Conservation (phyloP, 2,888 invertebrate genomes). For the Scrobipalpa atriplicella region DNA sequence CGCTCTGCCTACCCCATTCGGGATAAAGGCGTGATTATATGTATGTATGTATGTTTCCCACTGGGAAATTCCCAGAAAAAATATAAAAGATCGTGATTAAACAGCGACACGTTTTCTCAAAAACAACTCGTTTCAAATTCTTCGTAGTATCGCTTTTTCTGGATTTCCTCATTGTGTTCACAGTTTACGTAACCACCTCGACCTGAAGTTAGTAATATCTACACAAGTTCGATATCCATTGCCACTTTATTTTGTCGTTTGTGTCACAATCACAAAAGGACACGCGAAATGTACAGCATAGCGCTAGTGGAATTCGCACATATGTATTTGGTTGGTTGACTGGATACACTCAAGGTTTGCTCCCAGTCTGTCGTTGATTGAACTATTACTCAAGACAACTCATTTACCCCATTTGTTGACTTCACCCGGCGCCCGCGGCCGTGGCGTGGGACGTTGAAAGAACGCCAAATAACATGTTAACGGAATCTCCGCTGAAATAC, state of each 20-base stretch:
- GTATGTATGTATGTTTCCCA: not conserved
- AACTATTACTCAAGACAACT: constrained; percentile 16
- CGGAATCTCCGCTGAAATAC: not conserved
- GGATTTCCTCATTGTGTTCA: not conserved
- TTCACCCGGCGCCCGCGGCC: constrained; percentile 8
- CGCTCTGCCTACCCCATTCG: too few relatives aligned
- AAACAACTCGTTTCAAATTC: not conserved
- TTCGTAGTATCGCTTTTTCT: not conserved
- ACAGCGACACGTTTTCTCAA: not conserved
- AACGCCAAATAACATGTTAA: constrained; percentile 13
- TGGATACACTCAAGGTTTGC: not conserved
- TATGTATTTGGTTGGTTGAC: not conserved
- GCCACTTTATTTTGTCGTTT: too few relatives aligned
- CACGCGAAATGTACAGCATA: too few relatives aligned
- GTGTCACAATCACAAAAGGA: too few relatives aligned
- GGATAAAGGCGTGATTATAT: too few relatives aligned
- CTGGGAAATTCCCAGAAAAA: too few relatives aligned
- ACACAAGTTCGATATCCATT: not conserved
- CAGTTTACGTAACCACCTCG: not conserved
- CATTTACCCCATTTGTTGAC: constrained; percentile 8
- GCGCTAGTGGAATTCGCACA: not conserved
- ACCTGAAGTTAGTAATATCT: not conserved
- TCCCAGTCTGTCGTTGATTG: constrained; percentile 6
- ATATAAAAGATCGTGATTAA: not conserved
- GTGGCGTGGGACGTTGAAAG: constrained; percentile 10